A percentile compares a stretch with the other conserved stretches of the same genome.
Evolutionary conservation across 2,888 invertebrate genomes (phyloP).

Genomic region (Gortyna flavago): DNA sequence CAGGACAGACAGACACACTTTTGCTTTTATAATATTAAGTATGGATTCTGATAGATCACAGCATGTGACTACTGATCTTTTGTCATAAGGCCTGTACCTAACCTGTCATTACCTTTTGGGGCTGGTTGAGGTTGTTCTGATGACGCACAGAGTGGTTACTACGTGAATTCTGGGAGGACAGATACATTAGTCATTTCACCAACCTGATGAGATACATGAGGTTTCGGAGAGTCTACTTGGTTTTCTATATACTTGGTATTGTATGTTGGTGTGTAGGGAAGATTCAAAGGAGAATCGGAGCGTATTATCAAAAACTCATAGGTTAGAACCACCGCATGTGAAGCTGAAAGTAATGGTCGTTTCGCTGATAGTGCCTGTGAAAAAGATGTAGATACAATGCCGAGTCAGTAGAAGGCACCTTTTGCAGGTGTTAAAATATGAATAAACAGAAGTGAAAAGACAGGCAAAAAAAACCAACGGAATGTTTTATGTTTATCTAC

Average conservation of each 20-base stretch:
- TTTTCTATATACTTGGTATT: too few relatives aligned
- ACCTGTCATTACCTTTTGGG: background rate
- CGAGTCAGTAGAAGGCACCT: background rate
- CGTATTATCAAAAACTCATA: background rate
- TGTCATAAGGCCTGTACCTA: too few relatives aligned
- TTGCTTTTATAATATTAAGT: too few relatives aligned
- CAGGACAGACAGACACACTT: too few relatives aligned
- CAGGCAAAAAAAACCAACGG: background rate
- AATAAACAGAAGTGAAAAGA: background rate
- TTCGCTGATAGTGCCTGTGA: background rate
- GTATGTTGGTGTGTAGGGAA: too few relatives aligned
- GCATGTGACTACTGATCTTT: background rate
- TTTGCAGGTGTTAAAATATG: background rate
- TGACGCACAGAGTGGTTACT: background rate
- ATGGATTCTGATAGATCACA: conserved; percentile 7
- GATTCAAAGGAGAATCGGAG: background rate
- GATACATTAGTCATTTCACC: too few relatives aligned
- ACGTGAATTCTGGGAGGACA: background rate
- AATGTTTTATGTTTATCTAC: background rate
- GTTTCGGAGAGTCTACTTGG: background rate
- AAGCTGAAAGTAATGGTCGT: background rate
- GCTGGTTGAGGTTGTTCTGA: background rate
- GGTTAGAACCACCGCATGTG: background rate
- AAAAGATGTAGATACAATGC: background rate
- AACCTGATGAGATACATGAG: background rate